Evolutionary conservation across 2,113 vertebrate genomes (phyloP).

Genomic region (Eulemur rufifrons): DNA sequence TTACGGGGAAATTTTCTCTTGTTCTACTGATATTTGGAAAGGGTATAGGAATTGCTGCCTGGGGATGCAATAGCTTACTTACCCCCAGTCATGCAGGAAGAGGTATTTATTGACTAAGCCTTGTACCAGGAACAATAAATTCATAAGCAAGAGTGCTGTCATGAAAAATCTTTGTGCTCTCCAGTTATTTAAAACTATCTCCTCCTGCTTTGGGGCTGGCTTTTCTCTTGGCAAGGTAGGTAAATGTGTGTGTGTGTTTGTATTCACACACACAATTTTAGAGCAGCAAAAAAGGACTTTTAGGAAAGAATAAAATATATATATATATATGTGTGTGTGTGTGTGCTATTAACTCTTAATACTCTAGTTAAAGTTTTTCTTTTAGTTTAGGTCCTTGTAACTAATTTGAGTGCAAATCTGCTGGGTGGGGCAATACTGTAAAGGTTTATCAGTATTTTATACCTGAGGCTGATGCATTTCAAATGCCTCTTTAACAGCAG

Average conservation of each 20-base stretch:
- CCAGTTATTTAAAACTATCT: not conserved
- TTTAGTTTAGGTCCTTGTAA: not conserved
- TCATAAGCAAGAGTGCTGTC: not conserved
- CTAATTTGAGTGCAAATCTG: constrained; percentile 9
- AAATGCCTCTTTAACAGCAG: not conserved
- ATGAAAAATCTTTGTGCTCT: not conserved
- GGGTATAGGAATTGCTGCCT: not conserved
- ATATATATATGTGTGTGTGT: too few species aligned
- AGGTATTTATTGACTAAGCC: constrained; percentile 25
- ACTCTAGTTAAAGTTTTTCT: not conserved
- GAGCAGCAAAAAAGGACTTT: not conserved
- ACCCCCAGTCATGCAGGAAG: not conserved
- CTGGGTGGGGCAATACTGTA: not conserved
- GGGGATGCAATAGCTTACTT: constrained; percentile 7
- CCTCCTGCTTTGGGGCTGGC: not conserved
- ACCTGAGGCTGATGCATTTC: not conserved
- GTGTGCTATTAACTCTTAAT: not conserved
- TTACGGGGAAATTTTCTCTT: constrained; percentile 20
- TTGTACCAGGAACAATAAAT: constrained; percentile 5
- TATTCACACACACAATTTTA: not conserved
- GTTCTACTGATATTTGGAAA: constrained; percentile 19
- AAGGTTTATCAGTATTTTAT: not conserved
- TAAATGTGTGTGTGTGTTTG: not conserved
- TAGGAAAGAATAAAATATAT: not conserved
- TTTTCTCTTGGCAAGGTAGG: not conserved